Evolutionary conservation across 1,140 invertebrate genomes (phyloP), one percentile per base, ranked within the genome.

Genomic region (Monomorium pharaonis): DNA sequence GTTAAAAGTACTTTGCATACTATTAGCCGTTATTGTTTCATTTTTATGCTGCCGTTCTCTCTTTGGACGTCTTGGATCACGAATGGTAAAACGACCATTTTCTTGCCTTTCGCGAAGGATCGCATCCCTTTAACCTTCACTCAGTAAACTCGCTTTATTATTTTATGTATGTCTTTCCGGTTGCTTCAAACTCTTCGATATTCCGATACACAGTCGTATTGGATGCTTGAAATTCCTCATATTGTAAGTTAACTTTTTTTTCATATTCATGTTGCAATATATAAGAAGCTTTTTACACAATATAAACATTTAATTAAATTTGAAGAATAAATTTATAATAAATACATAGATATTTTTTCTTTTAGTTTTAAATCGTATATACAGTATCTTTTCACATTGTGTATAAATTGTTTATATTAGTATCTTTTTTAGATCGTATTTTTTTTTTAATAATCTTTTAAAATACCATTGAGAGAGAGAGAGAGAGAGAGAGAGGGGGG

Each of bases 1-100:
- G n/a, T 37, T 69, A n/a, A 30, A 51, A 54, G 47, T 49, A 78
- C 60, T 65, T 78, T 78, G 76, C 44, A 69, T 69, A 21, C 44
- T 51, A 80, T 80, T 51, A 80, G 30, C 60, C 30, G 30, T 69
- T 78, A 67, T 78, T 80, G 30, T 69, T 67, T 80, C 30, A 80
- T 69, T 69, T 80, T 80, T 80, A 69, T 67, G 60, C 42, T 51
- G 16, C 9, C 27, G 21, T 37, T 37, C 30, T 69, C 44, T 37
- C 16, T 69, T 51, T 27, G 27, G 14, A 65, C 33, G 37, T 67
- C 9, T 21, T 21, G 5, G 14, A 37, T 77, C 42, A 44, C n/a
- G 21, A 42, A 69, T 33, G 9, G 14, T 54, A 67, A 80, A 69
- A 18, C 60, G 44, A 47, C 24, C 58, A 10, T 33, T 80, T 51